Conservation (phyloP, 2,888 invertebrate genomes). For the Oasisia sp. region DNA sequence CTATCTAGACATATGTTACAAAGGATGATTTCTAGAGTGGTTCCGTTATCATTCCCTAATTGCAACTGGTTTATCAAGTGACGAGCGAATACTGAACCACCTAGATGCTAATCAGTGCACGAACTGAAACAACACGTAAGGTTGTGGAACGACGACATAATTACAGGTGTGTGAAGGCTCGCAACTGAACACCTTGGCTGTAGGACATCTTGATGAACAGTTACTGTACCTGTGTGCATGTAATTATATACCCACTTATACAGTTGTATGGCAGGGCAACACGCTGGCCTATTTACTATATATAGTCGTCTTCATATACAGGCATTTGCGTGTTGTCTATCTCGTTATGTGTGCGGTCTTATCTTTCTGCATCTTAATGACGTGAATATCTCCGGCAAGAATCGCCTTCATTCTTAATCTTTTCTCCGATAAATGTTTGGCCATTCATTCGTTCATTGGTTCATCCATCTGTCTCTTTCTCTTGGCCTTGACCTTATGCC, state of each 20-base stretch:
- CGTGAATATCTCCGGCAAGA: background rate
- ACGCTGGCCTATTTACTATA: background rate
- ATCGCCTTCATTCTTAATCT: conserved; percentile 17
- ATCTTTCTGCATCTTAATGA: conserved; percentile 17
- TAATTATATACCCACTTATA: background rate
- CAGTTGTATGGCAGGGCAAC: background rate
- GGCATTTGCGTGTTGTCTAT: conserved; percentile 10
- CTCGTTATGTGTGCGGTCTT: background rate
- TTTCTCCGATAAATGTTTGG: background rate
- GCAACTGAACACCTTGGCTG: background rate
- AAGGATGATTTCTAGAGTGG: background rate
- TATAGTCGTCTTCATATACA: background rate
- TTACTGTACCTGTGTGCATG: background rate
- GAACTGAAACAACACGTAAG: background rate
- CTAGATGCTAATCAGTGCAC: background rate
- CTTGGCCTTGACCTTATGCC: background rate
- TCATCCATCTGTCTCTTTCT: conserved; percentile 5
- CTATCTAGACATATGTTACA: background rate
- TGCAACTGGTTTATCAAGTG: background rate
- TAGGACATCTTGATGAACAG: conserved; percentile 13
- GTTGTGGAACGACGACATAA: background rate
- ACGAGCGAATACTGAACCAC: background rate
- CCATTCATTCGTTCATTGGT: conserved; percentile 13
- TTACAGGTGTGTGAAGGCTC: background rate
- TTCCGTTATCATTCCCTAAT: background rate